Conservation (phyloP, 2,888 invertebrate genomes). For the Alloplasta piceator region DNA sequence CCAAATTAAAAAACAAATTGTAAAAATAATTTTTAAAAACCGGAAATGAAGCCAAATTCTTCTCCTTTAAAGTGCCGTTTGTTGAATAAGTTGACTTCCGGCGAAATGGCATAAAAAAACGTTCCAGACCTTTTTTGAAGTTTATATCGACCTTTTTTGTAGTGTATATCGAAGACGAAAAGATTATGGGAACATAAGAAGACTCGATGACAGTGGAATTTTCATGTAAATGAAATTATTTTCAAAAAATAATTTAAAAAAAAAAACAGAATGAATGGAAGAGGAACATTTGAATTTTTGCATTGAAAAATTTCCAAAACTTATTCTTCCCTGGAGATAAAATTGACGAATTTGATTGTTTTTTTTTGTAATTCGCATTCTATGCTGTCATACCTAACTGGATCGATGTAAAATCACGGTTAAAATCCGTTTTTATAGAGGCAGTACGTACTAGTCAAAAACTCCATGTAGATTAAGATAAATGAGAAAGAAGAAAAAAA, state of each 20-base stretch:
- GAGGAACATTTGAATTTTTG: not conserved
- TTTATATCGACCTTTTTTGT: no score
- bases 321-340: not conserved
- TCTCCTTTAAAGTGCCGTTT: no score
- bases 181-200: conserved; percentile 13
- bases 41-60: no score
- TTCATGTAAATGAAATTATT: not conserved
- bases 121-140: no score
- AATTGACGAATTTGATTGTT: not conserved
- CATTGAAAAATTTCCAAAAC: not conserved
- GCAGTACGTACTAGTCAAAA: conserved; percentile 79
- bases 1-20: no score
- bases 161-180: conserved; percentile 46
- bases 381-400: conserved; percentile 47
- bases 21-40: no score
- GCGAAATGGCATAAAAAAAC: no score
- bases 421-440: conserved; percentile 57
- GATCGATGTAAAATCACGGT: conserved; percentile 48
- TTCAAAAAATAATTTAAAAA: not conserved
- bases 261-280: not conserved
- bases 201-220: not conserved
- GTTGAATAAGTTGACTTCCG: no score
- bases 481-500: conserved; percentile 66
- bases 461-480: conserved; percentile 55
- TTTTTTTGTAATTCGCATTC: conserved; percentile 25